Evolutionary conservation across 2,113 vertebrate genomes (phyloP).

Genomic region (Salvelinus namaycush): DNA sequence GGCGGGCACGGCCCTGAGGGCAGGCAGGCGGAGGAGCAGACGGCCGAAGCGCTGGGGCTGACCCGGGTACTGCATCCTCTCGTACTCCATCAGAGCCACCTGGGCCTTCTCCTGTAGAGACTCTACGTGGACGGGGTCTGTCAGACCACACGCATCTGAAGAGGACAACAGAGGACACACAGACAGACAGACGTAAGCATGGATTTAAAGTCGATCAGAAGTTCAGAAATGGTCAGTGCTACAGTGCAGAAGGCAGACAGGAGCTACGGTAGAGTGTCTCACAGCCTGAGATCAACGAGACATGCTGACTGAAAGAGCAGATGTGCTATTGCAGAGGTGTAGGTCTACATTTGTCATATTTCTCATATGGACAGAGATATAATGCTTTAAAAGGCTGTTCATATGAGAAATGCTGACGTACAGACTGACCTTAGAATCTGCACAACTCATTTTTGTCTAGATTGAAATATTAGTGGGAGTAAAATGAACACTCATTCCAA

Average conservation of each 20-base stretch:
- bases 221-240: not conserved
- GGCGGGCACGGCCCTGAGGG: constrained; percentile 88
- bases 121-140: constrained; percentile 88
- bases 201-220: not conserved
- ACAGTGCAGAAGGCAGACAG: no score
- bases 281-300: no score
- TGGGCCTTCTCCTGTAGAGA: constrained; percentile 94
- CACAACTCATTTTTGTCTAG: no score
- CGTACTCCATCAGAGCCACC: constrained; percentile 92
- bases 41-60: constrained; percentile 94
- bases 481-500: not conserved
- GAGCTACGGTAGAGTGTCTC: no score
- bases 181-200: not conserved
- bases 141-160: constrained; percentile 91
- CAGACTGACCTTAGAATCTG: no score
- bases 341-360: no score
- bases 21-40: constrained; percentile 87
- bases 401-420: no score
- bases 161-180: constrained; percentile 9
- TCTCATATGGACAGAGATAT: no score
- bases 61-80: constrained; percentile 85
- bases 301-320: no score
- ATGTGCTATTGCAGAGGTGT: no score
- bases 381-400: no score
- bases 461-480: not conserved